Conservation (phyloP, 2,888 invertebrate genomes). For the Cerceris rybyensis region DNA sequence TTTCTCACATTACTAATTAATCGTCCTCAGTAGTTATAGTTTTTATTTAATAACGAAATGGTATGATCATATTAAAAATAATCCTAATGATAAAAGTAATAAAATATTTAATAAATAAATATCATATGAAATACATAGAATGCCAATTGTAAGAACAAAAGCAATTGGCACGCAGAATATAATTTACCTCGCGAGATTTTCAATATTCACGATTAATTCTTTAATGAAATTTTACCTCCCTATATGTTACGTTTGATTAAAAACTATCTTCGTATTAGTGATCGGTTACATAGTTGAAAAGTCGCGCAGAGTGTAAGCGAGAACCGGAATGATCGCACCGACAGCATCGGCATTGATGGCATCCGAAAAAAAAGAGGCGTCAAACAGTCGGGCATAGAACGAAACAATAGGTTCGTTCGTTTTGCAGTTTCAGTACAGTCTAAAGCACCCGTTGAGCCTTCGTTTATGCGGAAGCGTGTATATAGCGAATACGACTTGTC, state of each 20-base stretch:
- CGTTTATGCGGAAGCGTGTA: slow-evolving; percentile 63
- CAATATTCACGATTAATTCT: too few species aligned
- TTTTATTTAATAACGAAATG: too few species aligned
- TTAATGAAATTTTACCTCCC: too few species aligned
- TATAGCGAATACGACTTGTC: slow-evolving; percentile 35
- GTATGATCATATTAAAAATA: too few species aligned
- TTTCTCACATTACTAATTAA: too few species aligned
- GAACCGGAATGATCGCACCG: background rate
- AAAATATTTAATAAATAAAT: too few species aligned
- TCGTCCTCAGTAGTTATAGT: too few species aligned
- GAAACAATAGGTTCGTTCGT: slow-evolving; percentile 63
- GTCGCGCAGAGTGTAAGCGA: background rate
- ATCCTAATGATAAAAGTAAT: too few species aligned
- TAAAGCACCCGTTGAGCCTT: slow-evolving; percentile 56
- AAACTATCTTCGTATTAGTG: background rate
- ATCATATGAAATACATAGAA: too few species aligned
- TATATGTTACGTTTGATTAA: background rate
- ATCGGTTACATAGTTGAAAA: background rate
- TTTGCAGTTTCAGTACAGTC: slow-evolving; percentile 61
- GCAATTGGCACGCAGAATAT: too few species aligned
- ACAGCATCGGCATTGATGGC: background rate
- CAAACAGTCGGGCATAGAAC: slow-evolving; percentile 54
- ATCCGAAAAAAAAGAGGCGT: slow-evolving; percentile 37
- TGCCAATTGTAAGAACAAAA: too few species aligned
- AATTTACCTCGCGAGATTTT: too few species aligned